Percentiles rank a stretch among this genome's conserved stretches.
These are phyloP conservation scores for Temnothorax rugatulus DNA, from an alignment of 2,888 invertebrate species.

Conservation along the genomic window DNA sequence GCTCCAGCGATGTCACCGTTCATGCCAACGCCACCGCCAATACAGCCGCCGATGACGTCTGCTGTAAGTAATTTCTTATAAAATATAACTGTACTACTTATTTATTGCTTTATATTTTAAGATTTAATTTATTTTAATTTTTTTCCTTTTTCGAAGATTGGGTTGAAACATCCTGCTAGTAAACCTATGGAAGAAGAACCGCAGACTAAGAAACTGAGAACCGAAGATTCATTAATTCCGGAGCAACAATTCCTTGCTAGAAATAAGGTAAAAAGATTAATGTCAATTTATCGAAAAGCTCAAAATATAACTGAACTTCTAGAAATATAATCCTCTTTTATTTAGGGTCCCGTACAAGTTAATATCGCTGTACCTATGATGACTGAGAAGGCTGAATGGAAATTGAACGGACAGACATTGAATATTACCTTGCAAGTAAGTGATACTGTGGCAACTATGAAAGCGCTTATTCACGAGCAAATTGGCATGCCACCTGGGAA, in stretches of 20 bases:
- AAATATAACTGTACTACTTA: conserved; percentile 17
- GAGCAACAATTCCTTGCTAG: conserved; percentile 93
- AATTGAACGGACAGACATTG: conserved; percentile 95
- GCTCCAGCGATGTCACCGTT: conserved; percentile 85
- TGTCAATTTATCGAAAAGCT: not conserved
- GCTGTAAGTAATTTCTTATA: conserved; percentile 75
- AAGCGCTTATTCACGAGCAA: conserved; percentile 94
- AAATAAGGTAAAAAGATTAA: conserved; percentile 87
- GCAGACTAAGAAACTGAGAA: conserved; percentile 94
- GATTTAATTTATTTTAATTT: not conserved
- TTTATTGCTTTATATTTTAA: not conserved
- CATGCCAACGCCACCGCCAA: conserved; percentile 85
- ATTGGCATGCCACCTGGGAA: conserved; percentile 98
- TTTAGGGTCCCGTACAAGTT: conserved; percentile 92
- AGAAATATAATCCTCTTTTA: conserved; percentile 33
- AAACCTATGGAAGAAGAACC: conserved; percentile 92
- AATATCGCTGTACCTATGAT: conserved; percentile 94
- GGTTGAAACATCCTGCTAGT: conserved; percentile 87
- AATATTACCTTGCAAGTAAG: conserved; percentile 92
- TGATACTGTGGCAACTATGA: conserved; percentile 94
- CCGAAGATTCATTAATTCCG: conserved; percentile 97
- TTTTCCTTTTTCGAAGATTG: conserved; percentile 78
- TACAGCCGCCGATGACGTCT: conserved; percentile 85
- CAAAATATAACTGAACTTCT: not conserved
- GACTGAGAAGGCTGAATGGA: conserved; percentile 98